Evolutionary conservation across 2,888 invertebrate genomes (phyloP).

Genomic region (Zootermopsis nevadensis): DNA sequence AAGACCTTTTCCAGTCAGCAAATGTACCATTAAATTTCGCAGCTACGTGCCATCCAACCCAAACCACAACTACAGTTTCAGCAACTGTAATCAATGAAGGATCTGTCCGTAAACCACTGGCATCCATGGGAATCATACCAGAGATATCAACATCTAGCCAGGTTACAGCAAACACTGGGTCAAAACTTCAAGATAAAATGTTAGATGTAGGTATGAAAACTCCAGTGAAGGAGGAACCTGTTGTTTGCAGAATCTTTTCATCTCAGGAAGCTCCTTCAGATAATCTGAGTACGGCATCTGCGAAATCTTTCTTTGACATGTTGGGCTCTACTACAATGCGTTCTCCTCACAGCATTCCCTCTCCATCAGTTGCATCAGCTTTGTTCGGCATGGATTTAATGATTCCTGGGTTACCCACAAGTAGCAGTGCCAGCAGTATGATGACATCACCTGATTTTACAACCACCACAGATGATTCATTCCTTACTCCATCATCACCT

Average conservation of each 20-base stretch:
- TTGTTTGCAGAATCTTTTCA: conserved; percentile 65
- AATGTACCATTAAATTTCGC: conserved; percentile 11
- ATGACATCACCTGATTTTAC: conserved; percentile 52
- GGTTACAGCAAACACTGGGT: background rate
- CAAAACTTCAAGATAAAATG: conserved; percentile 45
- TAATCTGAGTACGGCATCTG: conserved; percentile 53
- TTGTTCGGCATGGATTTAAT: conserved; percentile 58
- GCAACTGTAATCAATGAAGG: conserved; percentile 27
- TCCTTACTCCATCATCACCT: conserved; percentile 42
- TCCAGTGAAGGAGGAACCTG: conserved; percentile 61
- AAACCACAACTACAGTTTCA: conserved; percentile 38
- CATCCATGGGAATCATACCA: conserved; percentile 7
- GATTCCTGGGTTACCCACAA: conserved; percentile 43
- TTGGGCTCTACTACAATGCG: conserved; percentile 58
- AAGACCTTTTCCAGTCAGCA: conserved; percentile 54
- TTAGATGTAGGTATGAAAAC: conserved; percentile 44
- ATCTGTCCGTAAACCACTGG: conserved; percentile 20
- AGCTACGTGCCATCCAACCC: conserved; percentile 18
- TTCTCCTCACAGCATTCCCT: background rate
- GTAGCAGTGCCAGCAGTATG: conserved; percentile 50
- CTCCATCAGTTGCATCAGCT: conserved; percentile 24
- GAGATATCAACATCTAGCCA: conserved; percentile 30
- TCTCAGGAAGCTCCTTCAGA: conserved; percentile 58
- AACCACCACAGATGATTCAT: conserved; percentile 49
- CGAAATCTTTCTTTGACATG: conserved; percentile 65